Conservation (phyloP, 2,888 invertebrate species). For the Cyclophora albipunctata region DNA sequence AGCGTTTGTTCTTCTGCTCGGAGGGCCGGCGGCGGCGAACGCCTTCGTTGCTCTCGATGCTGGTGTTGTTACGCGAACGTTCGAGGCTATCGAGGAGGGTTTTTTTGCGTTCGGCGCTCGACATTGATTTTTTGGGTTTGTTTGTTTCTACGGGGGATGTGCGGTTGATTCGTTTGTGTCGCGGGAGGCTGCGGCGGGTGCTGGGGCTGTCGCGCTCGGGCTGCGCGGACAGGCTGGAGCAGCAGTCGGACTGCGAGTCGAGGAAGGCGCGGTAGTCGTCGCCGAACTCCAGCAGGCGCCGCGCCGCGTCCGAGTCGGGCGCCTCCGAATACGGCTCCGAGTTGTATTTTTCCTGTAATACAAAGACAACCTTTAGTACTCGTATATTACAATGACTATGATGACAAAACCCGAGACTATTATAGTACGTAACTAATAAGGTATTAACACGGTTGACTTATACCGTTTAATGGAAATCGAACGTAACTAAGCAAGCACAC, state of each 20-base stretch:
- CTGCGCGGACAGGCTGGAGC: slow-evolving; percentile 85
- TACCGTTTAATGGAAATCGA: neutral
- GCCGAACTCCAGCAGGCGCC: slow-evolving; percentile 88
- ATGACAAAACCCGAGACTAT: neutral
- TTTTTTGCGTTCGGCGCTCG: slow-evolving; percentile 70
- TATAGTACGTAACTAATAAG: neutral
- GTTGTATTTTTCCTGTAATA: slow-evolving; percentile 88
- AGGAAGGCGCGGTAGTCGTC: slow-evolving; percentile 93
- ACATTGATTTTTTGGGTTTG: slow-evolving; percentile 69
- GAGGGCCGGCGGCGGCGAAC: slow-evolving; percentile 54
- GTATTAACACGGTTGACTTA: neutral
- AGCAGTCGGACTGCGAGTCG: slow-evolving; percentile 92
- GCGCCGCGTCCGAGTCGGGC: slow-evolving; percentile 88
- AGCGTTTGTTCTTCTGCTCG: slow-evolving; percentile 57
- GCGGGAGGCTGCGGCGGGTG: slow-evolving; percentile 48
- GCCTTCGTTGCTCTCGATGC: slow-evolving; percentile 66
- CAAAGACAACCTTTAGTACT: neutral
- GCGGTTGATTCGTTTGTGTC: slow-evolving; percentile 55
- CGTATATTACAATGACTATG: too few species aligned
- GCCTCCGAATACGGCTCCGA: slow-evolving; percentile 93
- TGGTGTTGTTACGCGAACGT: slow-evolving; percentile 64
- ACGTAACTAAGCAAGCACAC: too few species aligned
- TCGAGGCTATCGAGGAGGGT: slow-evolving; percentile 64
- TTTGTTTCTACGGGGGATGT: slow-evolving; percentile 57
- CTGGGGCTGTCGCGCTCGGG: slow-evolving; percentile 62